Evolutionary conservation across 1,140 invertebrate genomes (phyloP).

Genomic region (Heliconius nattereri): DNA sequence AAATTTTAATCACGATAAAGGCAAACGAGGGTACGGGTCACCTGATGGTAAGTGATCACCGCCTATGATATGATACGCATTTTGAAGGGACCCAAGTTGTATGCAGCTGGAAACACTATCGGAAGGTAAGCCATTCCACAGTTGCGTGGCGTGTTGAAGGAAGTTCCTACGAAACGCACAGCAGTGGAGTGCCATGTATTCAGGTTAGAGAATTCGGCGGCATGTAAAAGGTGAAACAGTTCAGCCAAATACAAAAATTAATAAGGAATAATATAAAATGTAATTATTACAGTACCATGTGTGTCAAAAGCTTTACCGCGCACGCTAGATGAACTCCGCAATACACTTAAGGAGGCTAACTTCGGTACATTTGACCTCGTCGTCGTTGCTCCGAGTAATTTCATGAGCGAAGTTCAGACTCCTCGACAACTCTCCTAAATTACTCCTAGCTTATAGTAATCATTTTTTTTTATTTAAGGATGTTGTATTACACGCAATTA

Average conservation of each 20-base stretch:
- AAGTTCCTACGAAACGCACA: too few relatives aligned
- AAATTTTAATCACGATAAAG: background rate
- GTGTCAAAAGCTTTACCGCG: background rate
- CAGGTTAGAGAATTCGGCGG: too few relatives aligned
- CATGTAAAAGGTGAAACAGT: too few relatives aligned
- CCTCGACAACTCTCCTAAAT: constrained; percentile 6
- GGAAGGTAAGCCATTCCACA: too few relatives aligned
- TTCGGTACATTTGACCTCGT: constrained; percentile 14
- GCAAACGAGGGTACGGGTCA: too few relatives aligned
- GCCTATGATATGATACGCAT: too few relatives aligned
- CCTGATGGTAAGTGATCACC: too few relatives aligned
- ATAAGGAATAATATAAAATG: background rate
- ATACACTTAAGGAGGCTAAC: constrained; percentile 15
- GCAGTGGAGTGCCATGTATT: too few relatives aligned
- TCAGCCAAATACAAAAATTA: background rate
- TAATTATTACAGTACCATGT: background rate
- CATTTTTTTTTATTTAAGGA: background rate
- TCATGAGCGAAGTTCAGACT: background rate
- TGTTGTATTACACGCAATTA: too few relatives aligned
- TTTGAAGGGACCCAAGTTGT: too few relatives aligned
- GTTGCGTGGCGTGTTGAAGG: too few relatives aligned
- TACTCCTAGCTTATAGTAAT: constrained; percentile 9
- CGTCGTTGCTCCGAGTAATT: constrained; percentile 7
- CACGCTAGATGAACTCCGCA: constrained; percentile 11
- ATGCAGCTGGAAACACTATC: too few relatives aligned